Evolutionary conservation across 2,113 vertebrate genomes (phyloP).

Genomic region (Pardalotus punctatus): DNA sequence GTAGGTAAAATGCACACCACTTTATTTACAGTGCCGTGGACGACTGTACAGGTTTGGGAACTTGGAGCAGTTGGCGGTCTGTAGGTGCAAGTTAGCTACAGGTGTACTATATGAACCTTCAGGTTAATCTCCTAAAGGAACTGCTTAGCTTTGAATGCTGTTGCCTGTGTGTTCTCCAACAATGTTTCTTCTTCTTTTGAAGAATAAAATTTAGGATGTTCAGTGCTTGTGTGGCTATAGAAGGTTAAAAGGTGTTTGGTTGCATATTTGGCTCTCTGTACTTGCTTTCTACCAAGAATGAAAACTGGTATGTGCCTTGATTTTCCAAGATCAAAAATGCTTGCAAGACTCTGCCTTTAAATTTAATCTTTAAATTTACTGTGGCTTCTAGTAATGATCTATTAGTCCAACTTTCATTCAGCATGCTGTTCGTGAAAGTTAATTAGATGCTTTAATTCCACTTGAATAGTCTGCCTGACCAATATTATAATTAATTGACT

Average conservation of each 20-base stretch:
- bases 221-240: background rate
- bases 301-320: background rate
- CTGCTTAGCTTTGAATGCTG: background rate
- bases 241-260: background rate
- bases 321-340: background rate
- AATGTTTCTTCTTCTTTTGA: background rate
- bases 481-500: background rate
- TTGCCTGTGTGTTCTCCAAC: background rate
- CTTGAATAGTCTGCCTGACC: conserved; percentile 10
- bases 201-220: background rate
- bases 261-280: background rate
- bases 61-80: background rate
- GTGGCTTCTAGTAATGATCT: conserved; percentile 15
- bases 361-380: conserved; percentile 1
- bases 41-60: background rate
- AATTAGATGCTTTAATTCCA: conserved; percentile 31
- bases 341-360: background rate
- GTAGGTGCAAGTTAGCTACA: background rate
- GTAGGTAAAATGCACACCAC: background rate
- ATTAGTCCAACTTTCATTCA: background rate
- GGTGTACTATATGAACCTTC: background rate
- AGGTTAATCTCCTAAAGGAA: background rate
- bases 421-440: background rate
- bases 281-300: background rate
- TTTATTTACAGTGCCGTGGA: background rate